These are phyloP conservation scores for Condylura cristata DNA, from an alignment of 2,113 vertebrate genomes.

Conservation along the genomic window DNA sequence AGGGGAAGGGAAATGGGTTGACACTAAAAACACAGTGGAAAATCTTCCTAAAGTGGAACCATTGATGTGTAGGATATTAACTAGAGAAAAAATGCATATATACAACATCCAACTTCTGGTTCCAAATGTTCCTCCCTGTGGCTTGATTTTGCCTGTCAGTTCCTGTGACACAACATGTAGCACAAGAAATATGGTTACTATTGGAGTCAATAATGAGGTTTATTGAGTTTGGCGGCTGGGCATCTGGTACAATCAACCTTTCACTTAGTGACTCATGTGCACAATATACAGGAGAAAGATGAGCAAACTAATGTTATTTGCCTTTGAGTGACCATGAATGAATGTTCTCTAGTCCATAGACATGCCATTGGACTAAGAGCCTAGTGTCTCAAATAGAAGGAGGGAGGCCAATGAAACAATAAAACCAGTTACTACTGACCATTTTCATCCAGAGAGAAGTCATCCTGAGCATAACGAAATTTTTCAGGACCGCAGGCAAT, in stretches of 20 bases:
- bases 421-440: conserved; percentile 83
- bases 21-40: conserved; percentile 18
- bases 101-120: conserved; percentile 17
- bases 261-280: neutral
- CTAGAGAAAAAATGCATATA: neutral
- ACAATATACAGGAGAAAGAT: conserved; percentile 1
- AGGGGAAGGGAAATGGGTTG: neutral
- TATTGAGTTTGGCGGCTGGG: conserved; percentile 29
- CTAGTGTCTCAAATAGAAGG: neutral
- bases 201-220: neutral
- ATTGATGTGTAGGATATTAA: neutral
- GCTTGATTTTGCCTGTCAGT: neutral
- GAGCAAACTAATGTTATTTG: conserved; percentile 9
- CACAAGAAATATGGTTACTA: conserved; percentile 11
- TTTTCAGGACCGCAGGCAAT: conserved; percentile 98
- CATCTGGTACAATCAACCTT: neutral
- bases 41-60: neutral
- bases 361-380: neutral
- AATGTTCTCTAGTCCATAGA: neutral
- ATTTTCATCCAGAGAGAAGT: conserved; percentile 98
- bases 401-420: neutral
- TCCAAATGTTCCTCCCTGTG: neutral
- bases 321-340: neutral
- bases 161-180: neutral
- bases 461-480: conserved; percentile 98